Base-by-base conservation (phyloP, 2,797 vertebrate genomes). In the Huso huso region DNA sequence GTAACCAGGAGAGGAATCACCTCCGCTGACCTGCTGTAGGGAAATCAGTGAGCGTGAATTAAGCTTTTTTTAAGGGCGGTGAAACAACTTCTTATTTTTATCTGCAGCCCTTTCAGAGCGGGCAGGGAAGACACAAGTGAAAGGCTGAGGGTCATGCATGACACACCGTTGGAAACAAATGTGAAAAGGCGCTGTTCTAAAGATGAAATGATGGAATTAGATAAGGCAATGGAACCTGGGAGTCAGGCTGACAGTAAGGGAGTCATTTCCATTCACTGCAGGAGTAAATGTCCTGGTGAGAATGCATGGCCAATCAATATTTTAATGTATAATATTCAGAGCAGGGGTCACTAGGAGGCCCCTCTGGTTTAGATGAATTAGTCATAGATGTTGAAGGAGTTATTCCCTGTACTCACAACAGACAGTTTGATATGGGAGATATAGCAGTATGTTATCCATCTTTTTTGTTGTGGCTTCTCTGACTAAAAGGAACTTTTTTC, bases 151-250 rank as follows among this genome's bases (percentile, higher is more conserved):
- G 81, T 86, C 86, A 85, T 63, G 80, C 75, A 77, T 79, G 74
- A 83, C 75, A 83, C 79, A 77, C 78, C 77, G 81, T 81, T 83
- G 74, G 73, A 83, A 83, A 79, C 76, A 81, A 61, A 66, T 67
- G 63, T 79, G 79, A 82, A 80, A 80, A 79, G 72, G 77, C 71
- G 69, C 70, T 84, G 77, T 86, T 81, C 79, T 80, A 78, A 67
- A 68, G 80, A 82, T 77, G 78, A 85, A 79, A 86, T 75, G 78
- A 80, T 75, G 74, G 82, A 84, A 86, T 87, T 76, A 86, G 80
- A 73, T 76, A 74, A 83, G 71, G 88, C 81, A 89, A 87, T 88
- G 79, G 73, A 81, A 79, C 76, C 69, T 77, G 75, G 72, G 70
- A 73, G 66, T 55, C 18, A 18, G 23, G 13, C 15, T 1, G 7